Percentiles rank a stretch among this genome's conserved stretches.
These are phyloP conservation scores for Dromius quadrimaculatus DNA, from an alignment of 2,888 invertebrate species.

Conservation along the genomic window DNA sequence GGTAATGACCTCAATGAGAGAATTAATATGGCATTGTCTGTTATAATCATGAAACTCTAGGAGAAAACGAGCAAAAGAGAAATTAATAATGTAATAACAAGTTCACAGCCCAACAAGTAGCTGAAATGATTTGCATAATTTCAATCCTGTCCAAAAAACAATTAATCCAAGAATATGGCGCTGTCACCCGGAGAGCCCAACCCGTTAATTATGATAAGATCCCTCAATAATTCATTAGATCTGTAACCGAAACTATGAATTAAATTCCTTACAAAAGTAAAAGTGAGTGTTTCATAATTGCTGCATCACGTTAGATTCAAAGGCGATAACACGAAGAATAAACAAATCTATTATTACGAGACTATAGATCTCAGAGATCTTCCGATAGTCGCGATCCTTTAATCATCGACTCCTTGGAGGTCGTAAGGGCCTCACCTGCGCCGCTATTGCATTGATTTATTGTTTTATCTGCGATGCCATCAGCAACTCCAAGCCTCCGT, in stretches of 20 bases:
- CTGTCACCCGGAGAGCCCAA: slow-evolving; percentile 19
- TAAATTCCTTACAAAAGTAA: slow-evolving; percentile 25
- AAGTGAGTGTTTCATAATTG: slow-evolving; percentile 36
- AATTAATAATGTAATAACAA: slow-evolving; percentile 32
- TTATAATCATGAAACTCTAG: slow-evolving; percentile 1
- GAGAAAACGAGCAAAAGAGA: slow-evolving; percentile 30
- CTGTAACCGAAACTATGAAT: slow-evolving; percentile 41
- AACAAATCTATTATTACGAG: slow-evolving; percentile 40
- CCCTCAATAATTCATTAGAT: slow-evolving; percentile 27
- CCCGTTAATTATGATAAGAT: slow-evolving; percentile 22
- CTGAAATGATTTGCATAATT: slow-evolving; percentile 32
- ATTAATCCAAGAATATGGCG: slow-evolving; percentile 4
- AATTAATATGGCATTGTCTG: slow-evolving; percentile 33
- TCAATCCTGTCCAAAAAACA: slow-evolving; percentile 15
- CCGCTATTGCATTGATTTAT: slow-evolving; percentile 9
- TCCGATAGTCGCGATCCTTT: slow-evolving; percentile 23
- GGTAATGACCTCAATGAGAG: slow-evolving; percentile 18
- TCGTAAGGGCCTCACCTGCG: slow-evolving; percentile 14
- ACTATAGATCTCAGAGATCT: slow-evolving; percentile 13
- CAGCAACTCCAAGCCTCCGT: slow-evolving; percentile 13
- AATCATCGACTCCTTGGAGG: slow-evolving; percentile 39
- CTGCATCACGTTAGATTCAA: slow-evolving; percentile 28
- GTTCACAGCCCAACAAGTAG: slow-evolving; percentile 23
- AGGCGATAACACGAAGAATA: slow-evolving; percentile 13
- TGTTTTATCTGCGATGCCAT: slow-evolving; percentile 18